Base-by-base conservation (phyloP, 2,888 invertebrate genomes). In the Siphonodentalium dalli region DNA sequence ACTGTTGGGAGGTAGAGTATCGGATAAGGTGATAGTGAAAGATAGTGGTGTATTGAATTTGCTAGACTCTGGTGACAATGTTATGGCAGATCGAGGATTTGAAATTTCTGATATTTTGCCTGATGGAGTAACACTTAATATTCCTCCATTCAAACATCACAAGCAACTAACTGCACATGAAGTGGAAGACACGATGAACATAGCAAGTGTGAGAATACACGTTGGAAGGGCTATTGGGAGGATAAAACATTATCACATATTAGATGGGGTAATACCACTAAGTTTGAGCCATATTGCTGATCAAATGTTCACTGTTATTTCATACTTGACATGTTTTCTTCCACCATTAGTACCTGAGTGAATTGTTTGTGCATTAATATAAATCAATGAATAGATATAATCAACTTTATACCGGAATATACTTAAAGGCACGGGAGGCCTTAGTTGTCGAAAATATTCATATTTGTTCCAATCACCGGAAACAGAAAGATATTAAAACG, bases 1-100 rank as follows among this genome's bases (percentile, higher is more conserved):
- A 13, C 45, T 61, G 8, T 68, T 54, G 56, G 64, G 63, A 28
- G 66, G 66, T 8, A 33, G 47, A 27, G 42, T 48, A 3, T 54
- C 52, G 26, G 65, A 66, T 41, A 59, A 61, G 34, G 40, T 46
- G 27, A 58, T 63, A 5, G 58, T 54, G 8, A 39, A 51, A 39
- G 23, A 61, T 18, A 39, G 45, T 50, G 64, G 58, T 9, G 3
- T 61, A 1, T 21, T 66, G 18, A 44, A 63, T 20, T 18, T 55
- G 3, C 27, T 59, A 3, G 43, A 57, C 8, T 24, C 45, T 9
- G 64, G 61, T 11, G 57, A 65, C 26, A 48, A 56, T 29, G 45
- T 68, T 7, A 56, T 68, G 49, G 61, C 59, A 8, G 63, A 67
- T 38, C 20, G 63, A 33, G 64, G 66, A 3, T 66, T 67, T 37